Evolutionary conservation across 2,113 vertebrate species (phyloP), one percentile per base, ranked within the genome.

Genomic region (Todiramphus saurophagus): DNA sequence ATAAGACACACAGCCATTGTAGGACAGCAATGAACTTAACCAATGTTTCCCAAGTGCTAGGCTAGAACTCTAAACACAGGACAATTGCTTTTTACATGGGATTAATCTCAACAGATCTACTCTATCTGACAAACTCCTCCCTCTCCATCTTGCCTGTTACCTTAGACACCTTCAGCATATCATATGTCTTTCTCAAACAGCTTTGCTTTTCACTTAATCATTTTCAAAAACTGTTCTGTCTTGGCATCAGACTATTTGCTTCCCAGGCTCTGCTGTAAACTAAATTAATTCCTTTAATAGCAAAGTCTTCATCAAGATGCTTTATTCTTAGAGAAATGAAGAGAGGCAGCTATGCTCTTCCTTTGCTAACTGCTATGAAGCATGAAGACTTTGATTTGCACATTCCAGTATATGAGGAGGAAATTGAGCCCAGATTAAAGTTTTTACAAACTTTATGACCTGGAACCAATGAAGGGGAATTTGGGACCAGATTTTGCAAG

Each of bases 251-350:
- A 23, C 39, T 50, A 35, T 7, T 76, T 6, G 4, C 50, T 91
- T 84, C 59, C 35, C 63, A 83, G 53, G 63, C 48, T 78, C 37
- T 50, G 33, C 46, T 90, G 69, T 90, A 97, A 96, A 96, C 15
- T 58, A 89, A 91, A 85, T 46, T 0, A 93, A 96, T 82, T 60
- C 37, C 28, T 93, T 66, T 69, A 67, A 77, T 17, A 73, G 33
- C 66, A 56, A 76, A 73, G 18, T 75, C 30, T 30, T 76, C 78
- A 64, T 24, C 79, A 93, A 86, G 78, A 73, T 39, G 5, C 16
- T 67, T 93, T 83, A 58, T 37, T 75, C 62, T 76, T 21, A 62
- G n/a, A 60, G 41, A 94, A 83, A 76, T 33, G 13, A 68, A 81
- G 84, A 83, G 50, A 91, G 41, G 41, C 28, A 87, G 77, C 39